Percentiles rank a stretch among this genome's conserved stretches.
These are phyloP conservation scores for Caenorhabditis becei DNA, from an alignment of 2,888 invertebrate species.

Conservation along the genomic window DNA sequence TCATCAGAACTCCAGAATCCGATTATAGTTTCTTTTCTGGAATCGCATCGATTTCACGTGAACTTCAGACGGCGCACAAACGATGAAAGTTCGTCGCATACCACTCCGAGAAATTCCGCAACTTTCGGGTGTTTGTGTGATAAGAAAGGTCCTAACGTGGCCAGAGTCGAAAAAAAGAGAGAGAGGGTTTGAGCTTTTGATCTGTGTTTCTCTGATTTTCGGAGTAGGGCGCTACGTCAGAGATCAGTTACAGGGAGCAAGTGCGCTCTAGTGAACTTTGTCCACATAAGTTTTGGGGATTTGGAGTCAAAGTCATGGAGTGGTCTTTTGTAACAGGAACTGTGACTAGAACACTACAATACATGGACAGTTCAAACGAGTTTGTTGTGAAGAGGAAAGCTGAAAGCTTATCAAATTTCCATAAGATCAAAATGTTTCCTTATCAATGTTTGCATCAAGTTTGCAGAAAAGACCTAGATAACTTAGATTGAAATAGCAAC, in stretches of 20 bases:
- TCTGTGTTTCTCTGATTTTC: constrained; percentile 33
- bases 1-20: background rate
- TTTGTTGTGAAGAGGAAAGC: no score
- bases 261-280: background rate
- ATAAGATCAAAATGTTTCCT: no score
- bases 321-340: no score
- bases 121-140: background rate
- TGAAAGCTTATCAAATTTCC: no score
- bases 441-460: no score
- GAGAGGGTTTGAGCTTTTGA: constrained; percentile 30
- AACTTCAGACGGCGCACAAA: background rate
- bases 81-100: constrained; percentile 4
- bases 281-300: background rate
- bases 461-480: no score
- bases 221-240: constrained; percentile 2
- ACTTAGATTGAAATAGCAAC: no score
- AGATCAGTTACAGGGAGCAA: constrained; percentile 5
- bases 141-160: constrained; percentile 8
- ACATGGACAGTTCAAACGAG: no score
- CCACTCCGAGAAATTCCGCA: background rate
- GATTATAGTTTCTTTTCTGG: constrained; percentile 2
- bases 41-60: background rate
- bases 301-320: no score
- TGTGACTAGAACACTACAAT: background rate
- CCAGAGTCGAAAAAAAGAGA: background rate